phyloP scores from a whole-genome alignment of 1,140 invertebrate genomes.

The Leptonema lineaticorne region DNA sequence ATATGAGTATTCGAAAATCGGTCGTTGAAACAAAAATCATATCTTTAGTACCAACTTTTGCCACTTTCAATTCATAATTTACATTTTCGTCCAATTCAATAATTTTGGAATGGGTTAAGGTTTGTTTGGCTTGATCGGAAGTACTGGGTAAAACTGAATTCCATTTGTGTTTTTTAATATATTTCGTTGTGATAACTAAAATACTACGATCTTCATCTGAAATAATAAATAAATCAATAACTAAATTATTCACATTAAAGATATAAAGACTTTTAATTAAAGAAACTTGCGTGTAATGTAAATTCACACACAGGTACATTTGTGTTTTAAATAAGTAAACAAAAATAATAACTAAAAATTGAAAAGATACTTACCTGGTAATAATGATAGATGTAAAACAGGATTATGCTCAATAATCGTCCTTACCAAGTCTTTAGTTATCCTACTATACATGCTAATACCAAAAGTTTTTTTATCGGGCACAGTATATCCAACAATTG shows the following conservation, averaged over 20 bases:
- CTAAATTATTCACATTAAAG: neutral
- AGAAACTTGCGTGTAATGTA: neutral
- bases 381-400: conserved; percentile 13
- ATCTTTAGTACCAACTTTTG: conserved; percentile 7
- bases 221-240: neutral
- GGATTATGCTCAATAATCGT: conserved; percentile 23
- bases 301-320: neutral
- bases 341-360: neutral
- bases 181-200: conserved; percentile 23
- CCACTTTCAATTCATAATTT: conserved; percentile 26
- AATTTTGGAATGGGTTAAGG: conserved; percentile 26
- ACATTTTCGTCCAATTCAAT: conserved; percentile 16
- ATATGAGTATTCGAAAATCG: conserved; percentile 28
- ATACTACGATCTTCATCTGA: conserved; percentile 26
- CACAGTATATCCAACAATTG: conserved; percentile 20
- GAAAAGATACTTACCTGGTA: conserved; percentile 27
- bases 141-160: neutral
- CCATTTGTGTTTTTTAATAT: conserved; percentile 32
- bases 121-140: neutral
- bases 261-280: neutral
- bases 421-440: conserved; percentile 15
- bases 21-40: conserved; percentile 33
- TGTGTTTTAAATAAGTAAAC: neutral
- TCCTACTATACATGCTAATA: conserved; percentile 28
- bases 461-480: conserved; percentile 2